Base-by-base conservation (phyloP, 2,113 vertebrate genomes). In the Hassar affinis region DNA sequence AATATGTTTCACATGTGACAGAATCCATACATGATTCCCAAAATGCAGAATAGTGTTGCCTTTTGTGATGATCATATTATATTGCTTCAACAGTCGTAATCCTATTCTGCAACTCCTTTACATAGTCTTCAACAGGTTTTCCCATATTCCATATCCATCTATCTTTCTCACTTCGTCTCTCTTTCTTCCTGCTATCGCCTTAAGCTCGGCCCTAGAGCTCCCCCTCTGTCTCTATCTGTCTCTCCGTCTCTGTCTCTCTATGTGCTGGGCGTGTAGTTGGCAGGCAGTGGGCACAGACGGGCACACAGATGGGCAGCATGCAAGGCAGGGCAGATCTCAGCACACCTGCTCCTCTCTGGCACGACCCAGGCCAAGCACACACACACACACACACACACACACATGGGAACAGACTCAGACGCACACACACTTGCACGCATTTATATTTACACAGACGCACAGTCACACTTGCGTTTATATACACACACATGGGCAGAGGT, bases 321-420 rank as follows among this genome's bases (percentile, higher is more conserved):
- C 94, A 91, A 92, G 42, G 87, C 89, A 88, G 92, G 92, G 93
- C 93, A 90, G 92, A 90, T 86, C 92, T 91, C 89, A 86, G 89
- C 93, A 94, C 94, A 95, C 94, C 93, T 95, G 94, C 93, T 94
- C 92, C 92, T 93, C 88, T 87, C 91, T 94, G 93, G 92, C 93
- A 94, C 92, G 82, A 61, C 35, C 25, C 89, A 38, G 87, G 83
- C 86, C 89, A 80, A 79, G 68, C 87, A 79, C 80, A 78, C 87
- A 82, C 82, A 84, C 62, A 62, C 11, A 72, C 68, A 38, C 83
- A 91, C 85, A 35, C 88, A 88, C 89, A 91, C 87, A 85, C 87
- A 85, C 4, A 27, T 86, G 88, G 30, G 27, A 62, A 35, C 62
- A 68, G 33, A 83, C 80, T 62, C 57, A 35, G 79, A 91, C 84